A percentile compares a stretch with the other conserved stretches of the same genome.
Conservation (phyloP, 2,797 vertebrate genomes). For the Cynodonichthys magdalenae region DNA sequence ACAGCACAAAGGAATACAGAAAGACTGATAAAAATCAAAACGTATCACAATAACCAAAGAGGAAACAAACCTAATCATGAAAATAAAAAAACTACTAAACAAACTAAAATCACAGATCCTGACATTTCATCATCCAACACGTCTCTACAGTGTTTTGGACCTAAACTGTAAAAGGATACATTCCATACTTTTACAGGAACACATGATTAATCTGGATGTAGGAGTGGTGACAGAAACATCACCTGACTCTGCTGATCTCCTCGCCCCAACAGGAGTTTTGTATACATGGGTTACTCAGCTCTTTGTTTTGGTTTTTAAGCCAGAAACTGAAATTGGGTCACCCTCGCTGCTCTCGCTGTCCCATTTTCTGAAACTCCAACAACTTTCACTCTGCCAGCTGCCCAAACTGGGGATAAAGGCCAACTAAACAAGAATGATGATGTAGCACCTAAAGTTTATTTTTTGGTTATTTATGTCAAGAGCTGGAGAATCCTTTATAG, state of each 20-base stretch:
- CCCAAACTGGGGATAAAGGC: neutral
- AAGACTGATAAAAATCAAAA: too few relatives aligned
- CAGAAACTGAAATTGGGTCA: constrained; percentile 16
- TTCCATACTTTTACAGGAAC: neutral
- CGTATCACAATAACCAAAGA: too few relatives aligned
- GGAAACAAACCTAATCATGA: too few relatives aligned
- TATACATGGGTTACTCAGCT: neutral
- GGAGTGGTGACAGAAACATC: neutral
- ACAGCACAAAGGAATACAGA: too few relatives aligned
- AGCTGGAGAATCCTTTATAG: neutral
- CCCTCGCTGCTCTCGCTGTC: neutral
- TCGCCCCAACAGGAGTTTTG: constrained; percentile 7
- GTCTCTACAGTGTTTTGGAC: neutral
- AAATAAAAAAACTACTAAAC: too few relatives aligned
- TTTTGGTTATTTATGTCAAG: neutral
- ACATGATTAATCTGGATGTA: neutral
- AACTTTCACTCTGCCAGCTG: constrained; percentile 8
- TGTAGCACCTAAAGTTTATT: neutral
- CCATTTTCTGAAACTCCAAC: constrained; percentile 7
- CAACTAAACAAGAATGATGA: neutral
- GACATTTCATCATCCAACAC: neutral
- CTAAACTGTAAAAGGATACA: constrained; percentile 13
- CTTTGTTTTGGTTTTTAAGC: constrained; percentile 9
- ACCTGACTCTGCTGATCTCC: constrained; percentile 17
- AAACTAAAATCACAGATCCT: too few relatives aligned